Evolutionary conservation across 53 echinoderm and acorn worm genomes (phyloP).

Genomic region (Pentamera pediparva): DNA sequence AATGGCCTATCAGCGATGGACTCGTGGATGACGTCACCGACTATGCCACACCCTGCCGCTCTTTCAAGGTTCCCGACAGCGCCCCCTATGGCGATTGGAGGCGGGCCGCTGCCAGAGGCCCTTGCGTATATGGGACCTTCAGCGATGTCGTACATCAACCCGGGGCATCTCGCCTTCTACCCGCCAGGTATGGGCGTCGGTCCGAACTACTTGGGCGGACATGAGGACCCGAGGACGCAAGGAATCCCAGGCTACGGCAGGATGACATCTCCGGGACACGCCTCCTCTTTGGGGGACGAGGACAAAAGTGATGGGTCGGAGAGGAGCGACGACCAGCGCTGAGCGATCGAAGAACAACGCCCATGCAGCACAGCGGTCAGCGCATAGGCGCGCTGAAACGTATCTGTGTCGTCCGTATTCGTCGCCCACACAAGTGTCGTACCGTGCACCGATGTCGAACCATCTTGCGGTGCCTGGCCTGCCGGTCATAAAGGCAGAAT

Average conservation of each 20-base stretch:
- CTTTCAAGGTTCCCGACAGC: background rate
- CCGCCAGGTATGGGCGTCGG: background rate
- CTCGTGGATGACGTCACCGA: background rate
- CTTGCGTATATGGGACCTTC: constrained; percentile 4
- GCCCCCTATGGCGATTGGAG: background rate
- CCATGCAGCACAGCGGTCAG: background rate
- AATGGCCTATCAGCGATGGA: background rate
- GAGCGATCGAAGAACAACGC: background rate
- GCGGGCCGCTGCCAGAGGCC: background rate
- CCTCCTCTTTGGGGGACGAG: background rate
- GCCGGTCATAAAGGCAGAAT: no score
- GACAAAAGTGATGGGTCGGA: background rate
- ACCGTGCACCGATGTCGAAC: no score
- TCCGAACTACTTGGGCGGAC: constrained; percentile 4
- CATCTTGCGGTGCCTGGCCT: no score
- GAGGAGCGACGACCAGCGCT: no score
- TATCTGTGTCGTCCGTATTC: no score
- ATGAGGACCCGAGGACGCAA: background rate
- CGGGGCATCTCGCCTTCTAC: constrained; percentile 10
- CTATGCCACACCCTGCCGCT: background rate
- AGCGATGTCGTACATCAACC: constrained; percentile 7
- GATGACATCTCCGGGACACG: background rate
- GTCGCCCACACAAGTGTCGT: no score
- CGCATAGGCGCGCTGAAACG: no score
- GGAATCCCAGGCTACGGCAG: background rate